These are phyloP conservation scores for Bothrops jararaca DNA, from an alignment of 2,113 vertebrate genomes.

Conservation along the genomic window DNA sequence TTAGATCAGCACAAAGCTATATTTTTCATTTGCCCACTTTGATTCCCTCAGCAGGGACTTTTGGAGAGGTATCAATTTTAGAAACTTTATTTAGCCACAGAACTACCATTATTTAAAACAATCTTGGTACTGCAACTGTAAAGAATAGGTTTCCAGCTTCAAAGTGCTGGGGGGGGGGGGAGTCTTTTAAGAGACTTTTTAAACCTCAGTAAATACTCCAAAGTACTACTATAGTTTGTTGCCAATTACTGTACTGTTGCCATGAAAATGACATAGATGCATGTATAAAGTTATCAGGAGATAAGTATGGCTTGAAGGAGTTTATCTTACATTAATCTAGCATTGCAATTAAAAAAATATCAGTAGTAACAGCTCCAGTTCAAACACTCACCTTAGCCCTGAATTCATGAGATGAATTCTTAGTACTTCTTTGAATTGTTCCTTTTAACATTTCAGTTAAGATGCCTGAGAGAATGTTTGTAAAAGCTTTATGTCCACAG, in stretches of 20 bases:
- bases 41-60: neutral
- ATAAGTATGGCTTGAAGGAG: neutral
- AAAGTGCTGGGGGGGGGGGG: neutral
- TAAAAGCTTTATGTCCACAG: neutral
- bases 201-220: neutral
- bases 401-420: neutral
- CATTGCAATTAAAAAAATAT: neutral
- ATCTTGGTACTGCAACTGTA: neutral
- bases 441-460: neutral
- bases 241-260: neutral
- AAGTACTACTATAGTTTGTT: neutral
- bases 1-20: neutral
- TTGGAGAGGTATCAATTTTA: neutral
- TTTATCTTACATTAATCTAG: neutral
- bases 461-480: neutral
- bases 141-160: neutral
- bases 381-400: neutral
- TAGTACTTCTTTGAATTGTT: neutral
- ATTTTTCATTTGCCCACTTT: neutral
- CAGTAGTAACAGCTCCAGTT: neutral
- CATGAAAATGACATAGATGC: neutral
- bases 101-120: neutral
- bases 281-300: neutral
- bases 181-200: neutral
- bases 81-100: neutral